Conservation (phyloP, 2,888 invertebrate genomes). For the Alcis repandata region DNA sequence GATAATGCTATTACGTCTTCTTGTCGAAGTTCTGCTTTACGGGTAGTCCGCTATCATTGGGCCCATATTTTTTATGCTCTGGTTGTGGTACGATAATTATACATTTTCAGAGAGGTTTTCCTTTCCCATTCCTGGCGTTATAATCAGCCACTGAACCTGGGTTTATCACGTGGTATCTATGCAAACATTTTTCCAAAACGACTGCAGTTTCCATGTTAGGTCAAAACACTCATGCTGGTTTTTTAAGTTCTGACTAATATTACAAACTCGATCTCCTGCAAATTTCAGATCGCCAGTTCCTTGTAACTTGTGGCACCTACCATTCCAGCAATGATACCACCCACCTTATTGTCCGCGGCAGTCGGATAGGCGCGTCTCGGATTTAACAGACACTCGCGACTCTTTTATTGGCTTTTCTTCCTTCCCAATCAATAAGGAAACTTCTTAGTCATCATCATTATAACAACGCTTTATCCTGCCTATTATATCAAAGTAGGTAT, state of each 20-base stretch:
- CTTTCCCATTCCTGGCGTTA: too few relatives aligned
- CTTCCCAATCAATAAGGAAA: constrained; percentile 25
- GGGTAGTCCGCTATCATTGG: too few relatives aligned
- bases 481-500: background rate
- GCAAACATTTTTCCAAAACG: background rate
- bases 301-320: constrained; percentile 46
- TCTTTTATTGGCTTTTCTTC: constrained; percentile 44
- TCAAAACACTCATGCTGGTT: background rate
- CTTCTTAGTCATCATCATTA: constrained; percentile 9
- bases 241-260: background rate
- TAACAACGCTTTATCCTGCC: constrained; percentile 1
- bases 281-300: constrained; percentile 11
- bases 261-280: background rate
- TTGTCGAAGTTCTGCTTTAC: too few relatives aligned
- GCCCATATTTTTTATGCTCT: too few relatives aligned
- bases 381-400: constrained; percentile 61
- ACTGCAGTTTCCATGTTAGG: background rate
- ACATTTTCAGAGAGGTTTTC: too few relatives aligned
- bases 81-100: too few relatives aligned
- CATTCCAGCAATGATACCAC: constrained; percentile 54
- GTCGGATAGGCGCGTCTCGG: constrained; percentile 62
- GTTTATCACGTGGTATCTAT: background rate
- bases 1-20: too few relatives aligned
- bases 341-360: constrained; percentile 61
- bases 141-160: too few relatives aligned